A percentile compares a stretch with the other conserved stretches of the same genome.
phyloP scores from a whole-genome alignment of 2,888 invertebrate species.

The Drosophila falleni region DNA sequence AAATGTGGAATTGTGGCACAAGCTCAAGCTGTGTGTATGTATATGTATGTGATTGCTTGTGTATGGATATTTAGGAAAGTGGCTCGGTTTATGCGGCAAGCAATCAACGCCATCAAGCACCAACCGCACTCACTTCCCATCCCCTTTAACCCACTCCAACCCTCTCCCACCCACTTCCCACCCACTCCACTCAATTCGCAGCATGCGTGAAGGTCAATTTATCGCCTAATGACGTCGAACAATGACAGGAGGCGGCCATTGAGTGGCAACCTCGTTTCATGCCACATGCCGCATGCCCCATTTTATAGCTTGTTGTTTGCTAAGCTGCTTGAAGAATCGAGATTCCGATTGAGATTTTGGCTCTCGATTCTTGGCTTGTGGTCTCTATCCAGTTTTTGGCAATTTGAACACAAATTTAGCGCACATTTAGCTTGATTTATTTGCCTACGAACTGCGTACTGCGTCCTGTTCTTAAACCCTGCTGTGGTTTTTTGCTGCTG shows the following conservation, averaged over 20 bases:
- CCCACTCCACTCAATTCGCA: slow-evolving; percentile 16
- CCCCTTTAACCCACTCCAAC: not conserved
- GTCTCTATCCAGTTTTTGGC: slow-evolving; percentile 7
- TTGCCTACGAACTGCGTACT: slow-evolving; percentile 20
- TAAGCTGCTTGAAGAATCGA: slow-evolving; percentile 24
- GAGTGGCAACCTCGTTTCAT: slow-evolving; percentile 23
- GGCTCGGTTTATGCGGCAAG: slow-evolving; percentile 56
- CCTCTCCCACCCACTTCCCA: not conserved
- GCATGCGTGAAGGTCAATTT: slow-evolving; percentile 78
- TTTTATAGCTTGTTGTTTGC: not conserved
- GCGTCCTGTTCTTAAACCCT: not conserved
- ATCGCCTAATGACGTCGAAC: slow-evolving; percentile 75
- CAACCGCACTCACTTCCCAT: no score
- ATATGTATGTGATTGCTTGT: slow-evolving; percentile 10
- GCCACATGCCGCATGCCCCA: slow-evolving; percentile 8
- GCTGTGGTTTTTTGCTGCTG: not conserved
- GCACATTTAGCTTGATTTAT: slow-evolving; percentile 71
- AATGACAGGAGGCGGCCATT: slow-evolving; percentile 46
- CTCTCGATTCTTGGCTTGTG: slow-evolving; percentile 11
- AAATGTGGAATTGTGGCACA: slow-evolving; percentile 54
- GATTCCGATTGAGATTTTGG: slow-evolving; percentile 29
- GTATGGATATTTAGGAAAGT: slow-evolving; percentile 40
- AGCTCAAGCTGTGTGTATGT: slow-evolving; percentile 40
- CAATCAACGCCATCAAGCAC: slow-evolving; percentile 62
- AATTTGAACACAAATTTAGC: slow-evolving; percentile 53